These are phyloP conservation scores for Cheilosia vulpina DNA, from an alignment of 2,888 invertebrate species.

Conservation along the genomic window DNA sequence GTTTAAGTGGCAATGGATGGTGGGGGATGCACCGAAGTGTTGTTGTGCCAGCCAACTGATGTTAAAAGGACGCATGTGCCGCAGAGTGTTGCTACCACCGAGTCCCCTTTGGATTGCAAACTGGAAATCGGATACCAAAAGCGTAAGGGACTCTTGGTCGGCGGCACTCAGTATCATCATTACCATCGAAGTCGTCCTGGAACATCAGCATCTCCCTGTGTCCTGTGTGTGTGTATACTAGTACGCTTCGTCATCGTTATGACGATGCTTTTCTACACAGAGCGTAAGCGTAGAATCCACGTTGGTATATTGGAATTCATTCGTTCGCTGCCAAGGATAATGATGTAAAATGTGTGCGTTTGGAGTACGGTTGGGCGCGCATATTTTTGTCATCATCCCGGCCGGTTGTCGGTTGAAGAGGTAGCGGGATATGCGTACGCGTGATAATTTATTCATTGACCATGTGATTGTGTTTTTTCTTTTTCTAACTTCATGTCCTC, in stretches of 20 bases:
- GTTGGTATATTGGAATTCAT: conserved; percentile 52
- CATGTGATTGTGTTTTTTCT: conserved; percentile 62
- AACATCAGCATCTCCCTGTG: conserved; percentile 37
- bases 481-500: neutral
- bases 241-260: conserved; percentile 52
- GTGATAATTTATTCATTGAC: conserved; percentile 70
- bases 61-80: conserved; percentile 70
- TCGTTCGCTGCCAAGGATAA: conserved; percentile 46
- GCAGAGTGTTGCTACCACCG: conserved; percentile 44
- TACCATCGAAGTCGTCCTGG: conserved; percentile 24
- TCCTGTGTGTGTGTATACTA: neutral
- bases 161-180: conserved; percentile 13
- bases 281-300: neutral
- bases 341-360: conserved; percentile 47
- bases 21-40: conserved; percentile 47
- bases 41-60: conserved; percentile 47
- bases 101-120: conserved; percentile 43
- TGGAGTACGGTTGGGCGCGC: conserved; percentile 48
- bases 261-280: conserved; percentile 11
- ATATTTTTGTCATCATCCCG: conserved; percentile 30
- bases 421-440: conserved; percentile 29
- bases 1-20: conserved; percentile 29
- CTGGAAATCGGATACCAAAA: conserved; percentile 54
- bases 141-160: conserved; percentile 45
- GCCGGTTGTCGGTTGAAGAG: conserved; percentile 9